Evolutionary conservation across 1,140 invertebrate species (phyloP).

Genomic region (Drosophila teissieri): DNA sequence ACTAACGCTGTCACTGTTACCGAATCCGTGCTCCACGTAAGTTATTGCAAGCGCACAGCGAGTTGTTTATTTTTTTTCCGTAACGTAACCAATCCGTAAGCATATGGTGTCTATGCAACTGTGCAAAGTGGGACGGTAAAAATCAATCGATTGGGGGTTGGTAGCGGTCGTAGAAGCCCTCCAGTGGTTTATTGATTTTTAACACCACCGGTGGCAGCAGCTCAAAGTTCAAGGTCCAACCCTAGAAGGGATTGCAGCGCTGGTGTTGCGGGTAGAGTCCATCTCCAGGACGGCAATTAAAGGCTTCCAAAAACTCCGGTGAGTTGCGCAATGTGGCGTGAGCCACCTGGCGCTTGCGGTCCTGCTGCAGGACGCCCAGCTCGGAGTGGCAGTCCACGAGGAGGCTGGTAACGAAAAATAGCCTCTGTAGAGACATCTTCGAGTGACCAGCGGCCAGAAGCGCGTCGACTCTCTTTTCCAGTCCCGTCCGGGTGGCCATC

Average conservation of each 20-base stretch:
- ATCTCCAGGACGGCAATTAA: slow-evolving; percentile 58
- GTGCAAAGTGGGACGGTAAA: slow-evolving; percentile 30
- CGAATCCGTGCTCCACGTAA: slow-evolving; percentile 58
- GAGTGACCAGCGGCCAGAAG: slow-evolving; percentile 51
- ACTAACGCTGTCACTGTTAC: slow-evolving; percentile 40
- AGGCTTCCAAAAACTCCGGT: slow-evolving; percentile 60
- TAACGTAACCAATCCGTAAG: slow-evolving; percentile 34
- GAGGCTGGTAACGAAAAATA: slow-evolving; percentile 67
- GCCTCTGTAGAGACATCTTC: slow-evolving; percentile 51
- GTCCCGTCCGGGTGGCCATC: slow-evolving; percentile 23
- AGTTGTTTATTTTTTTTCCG: slow-evolving; percentile 24
- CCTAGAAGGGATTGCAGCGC: slow-evolving; percentile 40
- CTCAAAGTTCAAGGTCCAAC: slow-evolving; percentile 69
- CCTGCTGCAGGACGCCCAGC: slow-evolving; percentile 40
- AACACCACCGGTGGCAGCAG: slow-evolving; percentile 4
- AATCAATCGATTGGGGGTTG: slow-evolving; percentile 56
- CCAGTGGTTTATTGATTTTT: slow-evolving; percentile 62
- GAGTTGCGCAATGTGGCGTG: slow-evolving; percentile 62
- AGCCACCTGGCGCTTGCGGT: slow-evolving; percentile 42
- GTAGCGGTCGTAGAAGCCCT: slow-evolving; percentile 1
- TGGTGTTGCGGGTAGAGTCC: slow-evolving; percentile 15
- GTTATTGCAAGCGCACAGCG: slow-evolving; percentile 36
- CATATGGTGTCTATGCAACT: slow-evolving; percentile 55
- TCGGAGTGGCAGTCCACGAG: slow-evolving; percentile 56
- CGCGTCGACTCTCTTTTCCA: slow-evolving; percentile 41